A percentile compares a stretch with the other conserved stretches of the same genome.
Conservation (phyloP, 2,888 invertebrate genomes). For the Deroplatys truncata region DNA sequence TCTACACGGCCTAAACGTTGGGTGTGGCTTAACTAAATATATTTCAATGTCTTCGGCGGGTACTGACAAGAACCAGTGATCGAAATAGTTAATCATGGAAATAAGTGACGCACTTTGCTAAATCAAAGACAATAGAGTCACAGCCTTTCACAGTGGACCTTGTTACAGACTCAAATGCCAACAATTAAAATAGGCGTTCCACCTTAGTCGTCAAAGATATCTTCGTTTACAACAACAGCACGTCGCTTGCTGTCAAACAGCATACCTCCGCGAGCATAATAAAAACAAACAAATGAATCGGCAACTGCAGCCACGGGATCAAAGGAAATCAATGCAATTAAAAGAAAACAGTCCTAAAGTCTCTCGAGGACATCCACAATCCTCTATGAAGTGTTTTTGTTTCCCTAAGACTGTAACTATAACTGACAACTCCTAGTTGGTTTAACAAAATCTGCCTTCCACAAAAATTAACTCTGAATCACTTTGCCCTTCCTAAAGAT, state of each 20-base stretch:
- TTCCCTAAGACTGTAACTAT: too few relatives aligned
- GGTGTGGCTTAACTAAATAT: neutral
- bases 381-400: too few relatives aligned
- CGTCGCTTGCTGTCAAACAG: neutral
- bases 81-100: neutral
- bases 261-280: neutral
- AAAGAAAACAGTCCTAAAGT: too few relatives aligned
- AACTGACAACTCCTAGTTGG: too few relatives aligned
- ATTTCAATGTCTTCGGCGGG: neutral
- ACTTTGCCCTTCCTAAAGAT: too few relatives aligned
- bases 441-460: too few relatives aligned
- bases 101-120: neutral
- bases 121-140: neutral
- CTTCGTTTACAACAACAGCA: neutral
- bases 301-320: too few relatives aligned
- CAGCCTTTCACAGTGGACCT: neutral
- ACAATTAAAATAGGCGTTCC: neutral
- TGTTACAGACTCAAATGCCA: neutral
- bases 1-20: conserved; percentile 9
- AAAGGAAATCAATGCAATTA: too few relatives aligned
- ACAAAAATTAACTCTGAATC: too few relatives aligned
- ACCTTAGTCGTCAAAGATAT: neutral
- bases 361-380: too few relatives aligned
- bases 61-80: neutral
- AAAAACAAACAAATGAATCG: too few relatives aligned